A percentile compares a stretch with the other conserved stretches of the same genome.
Conservation (phyloP, 2,113 vertebrate genomes). For the Labeo catla region DNA sequence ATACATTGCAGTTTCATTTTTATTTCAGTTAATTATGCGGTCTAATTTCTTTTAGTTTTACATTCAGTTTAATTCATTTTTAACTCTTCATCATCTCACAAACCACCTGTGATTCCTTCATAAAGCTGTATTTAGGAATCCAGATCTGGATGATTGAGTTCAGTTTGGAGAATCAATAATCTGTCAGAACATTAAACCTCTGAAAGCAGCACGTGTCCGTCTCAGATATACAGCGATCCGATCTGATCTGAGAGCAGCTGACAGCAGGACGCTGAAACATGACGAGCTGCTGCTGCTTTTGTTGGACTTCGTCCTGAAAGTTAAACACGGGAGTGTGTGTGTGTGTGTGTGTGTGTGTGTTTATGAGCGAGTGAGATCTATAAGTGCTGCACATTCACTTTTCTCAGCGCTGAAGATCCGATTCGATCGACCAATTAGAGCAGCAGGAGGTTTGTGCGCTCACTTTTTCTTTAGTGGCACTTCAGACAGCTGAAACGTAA, state of each 20-base stretch:
- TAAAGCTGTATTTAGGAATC: too few relatives aligned
- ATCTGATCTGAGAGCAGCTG: neutral
- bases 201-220: neutral
- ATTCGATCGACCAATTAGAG: neutral
- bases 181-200: too few relatives aligned
- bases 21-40: too few relatives aligned
- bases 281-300: neutral
- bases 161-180: neutral
- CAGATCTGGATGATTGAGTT: neutral
- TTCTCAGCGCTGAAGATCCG: neutral
- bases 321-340: neutral
- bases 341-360: neutral
- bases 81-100: too few relatives aligned
- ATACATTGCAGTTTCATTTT: too few relatives aligned
- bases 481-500: too few relatives aligned
- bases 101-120: too few relatives aligned
- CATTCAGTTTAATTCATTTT: too few relatives aligned
- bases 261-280: neutral
- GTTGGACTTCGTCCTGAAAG: constrained; percentile 12
- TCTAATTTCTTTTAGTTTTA: too few relatives aligned
- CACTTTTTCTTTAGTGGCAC: neutral
- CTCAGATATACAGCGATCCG: neutral
- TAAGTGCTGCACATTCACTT: neutral
- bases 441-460: neutral
- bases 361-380: neutral